Base-by-base conservation (phyloP, 2,797 vertebrate genomes). In the Myiotriccus ornatus region DNA sequence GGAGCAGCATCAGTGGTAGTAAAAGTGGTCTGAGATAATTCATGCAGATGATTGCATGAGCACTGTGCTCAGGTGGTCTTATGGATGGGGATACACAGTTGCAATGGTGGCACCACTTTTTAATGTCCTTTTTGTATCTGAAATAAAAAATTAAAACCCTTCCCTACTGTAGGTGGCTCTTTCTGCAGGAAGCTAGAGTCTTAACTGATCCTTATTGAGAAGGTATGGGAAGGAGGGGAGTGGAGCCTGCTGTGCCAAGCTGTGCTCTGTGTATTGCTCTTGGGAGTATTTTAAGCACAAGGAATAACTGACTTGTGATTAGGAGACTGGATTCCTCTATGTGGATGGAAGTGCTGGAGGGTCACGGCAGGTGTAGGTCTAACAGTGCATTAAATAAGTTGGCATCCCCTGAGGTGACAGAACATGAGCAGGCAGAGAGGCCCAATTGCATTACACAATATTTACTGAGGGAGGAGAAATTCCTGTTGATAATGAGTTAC, bases 381-480 rank as follows among this genome's bases (percentile, higher is more conserved):
- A 43, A 63, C 27, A 83, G 34, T 14, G 12, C 19, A 21, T 35
- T 34, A 21, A 49, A 0, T 69, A 59, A 65, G 17, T 24, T 93
- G 47, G 14, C 1, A 4, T 83, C 13, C 25, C 22, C 53, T 90
- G 67, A 69, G 20, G 55, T 75, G 50, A 41, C 39, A 64, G 64
- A 64, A 52, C 6, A 27, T 1, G 8, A 78, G 44, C 59, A 79
- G 47, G 22, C 3, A 6, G 44, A 59, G 65, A 84, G 35, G 50
- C 53, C n/a, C 7, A 44, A 6, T 32, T 44, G 53, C 8, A 35
- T 96, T 89, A 34, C 15, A 3, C 87, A 90, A 56, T 95, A 50
- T 94, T 95, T 91, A 64, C 65, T 47, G 73, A 86, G 69, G 87
- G 87, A 92, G 92, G 78, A 75, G 69, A 91, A 85, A 53, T 39